phyloP scores from a whole-genome alignment of 1,140 invertebrate species.

The Brachionus rotundiformis region DNA sequence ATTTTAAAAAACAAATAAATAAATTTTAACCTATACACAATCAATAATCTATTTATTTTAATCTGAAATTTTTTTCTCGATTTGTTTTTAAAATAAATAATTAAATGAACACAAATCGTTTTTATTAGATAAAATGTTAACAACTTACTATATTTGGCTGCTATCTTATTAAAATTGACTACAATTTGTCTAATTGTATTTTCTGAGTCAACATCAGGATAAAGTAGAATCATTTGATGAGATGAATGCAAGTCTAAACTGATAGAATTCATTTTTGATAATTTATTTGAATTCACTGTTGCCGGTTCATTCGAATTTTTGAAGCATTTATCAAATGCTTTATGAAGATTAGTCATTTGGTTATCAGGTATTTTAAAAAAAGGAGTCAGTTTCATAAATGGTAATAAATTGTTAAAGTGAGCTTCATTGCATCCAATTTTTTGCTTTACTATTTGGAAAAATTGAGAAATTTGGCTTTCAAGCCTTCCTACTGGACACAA shows the following conservation, averaged over 20 bases:
- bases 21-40: no score
- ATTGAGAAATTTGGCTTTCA: constrained; percentile 21
- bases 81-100: no score
- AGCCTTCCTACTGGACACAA: constrained; percentile 30
- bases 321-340: constrained; percentile 33
- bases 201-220: constrained; percentile 48
- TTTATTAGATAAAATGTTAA: background rate
- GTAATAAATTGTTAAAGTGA: constrained; percentile 34
- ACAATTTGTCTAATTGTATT: constrained; percentile 23
- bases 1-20: no score
- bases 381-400: constrained; percentile 42
- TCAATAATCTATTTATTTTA: no score
- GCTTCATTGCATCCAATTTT: constrained; percentile 43
- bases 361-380: constrained; percentile 51
- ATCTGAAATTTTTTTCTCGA: no score
- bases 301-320: background rate
- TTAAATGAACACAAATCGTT: no score
- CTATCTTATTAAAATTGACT: constrained; percentile 9
- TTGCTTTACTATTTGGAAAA: constrained; percentile 14
- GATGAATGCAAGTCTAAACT: constrained; percentile 40
- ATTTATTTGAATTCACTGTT: background rate
- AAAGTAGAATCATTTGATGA: constrained; percentile 35
- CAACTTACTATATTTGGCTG: constrained; percentile 39
- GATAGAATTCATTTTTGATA: background rate
- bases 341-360: constrained; percentile 38